A percentile compares a stretch with the other conserved stretches of the same genome.
phyloP scores from a whole-genome alignment of 2,888 invertebrate species.

The Agonum fuliginosum region DNA sequence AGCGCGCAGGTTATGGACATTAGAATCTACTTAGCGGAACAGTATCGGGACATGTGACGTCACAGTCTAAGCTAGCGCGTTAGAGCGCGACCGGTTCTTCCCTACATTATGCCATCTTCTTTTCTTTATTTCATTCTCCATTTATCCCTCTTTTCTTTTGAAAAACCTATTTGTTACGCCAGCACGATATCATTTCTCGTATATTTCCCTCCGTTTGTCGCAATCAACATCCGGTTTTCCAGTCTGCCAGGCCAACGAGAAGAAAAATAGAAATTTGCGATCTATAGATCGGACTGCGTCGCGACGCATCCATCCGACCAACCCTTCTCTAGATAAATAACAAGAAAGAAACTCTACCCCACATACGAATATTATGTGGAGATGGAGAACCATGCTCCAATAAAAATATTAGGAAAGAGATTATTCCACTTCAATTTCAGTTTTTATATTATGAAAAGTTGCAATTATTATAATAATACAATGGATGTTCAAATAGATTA shows the following conservation, averaged over 20 bases:
- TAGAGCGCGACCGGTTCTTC: slow-evolving; percentile 52
- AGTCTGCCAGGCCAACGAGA: slow-evolving; percentile 69
- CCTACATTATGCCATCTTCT: slow-evolving; percentile 54
- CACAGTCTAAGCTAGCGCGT: slow-evolving; percentile 45
- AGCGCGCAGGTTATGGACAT: slow-evolving; percentile 53
- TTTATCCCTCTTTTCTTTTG: slow-evolving; percentile 66
- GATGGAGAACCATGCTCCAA: no score
- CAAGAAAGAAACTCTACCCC: background rate
- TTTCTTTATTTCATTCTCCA: slow-evolving; percentile 65
- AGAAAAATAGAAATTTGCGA: slow-evolving; percentile 61
- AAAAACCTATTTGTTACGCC: slow-evolving; percentile 68
- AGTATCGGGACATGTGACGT: background rate
- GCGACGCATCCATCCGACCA: slow-evolving; percentile 26
- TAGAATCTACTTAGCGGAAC: slow-evolving; percentile 43
- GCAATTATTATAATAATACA: no score
- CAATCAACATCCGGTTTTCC: slow-evolving; percentile 73
- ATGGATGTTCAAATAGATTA: no score
- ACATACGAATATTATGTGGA: background rate
- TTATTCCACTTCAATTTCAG: no score
- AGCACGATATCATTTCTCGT: slow-evolving; percentile 70
- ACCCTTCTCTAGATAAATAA: slow-evolving; percentile 16
- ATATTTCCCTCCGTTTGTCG: slow-evolving; percentile 70
- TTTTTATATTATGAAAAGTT: no score
- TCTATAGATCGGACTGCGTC: slow-evolving; percentile 39
- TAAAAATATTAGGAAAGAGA: no score